These are phyloP conservation scores for Meriones unguiculatus DNA, from an alignment of 2,113 vertebrate genomes.

Conservation along the genomic window DNA sequence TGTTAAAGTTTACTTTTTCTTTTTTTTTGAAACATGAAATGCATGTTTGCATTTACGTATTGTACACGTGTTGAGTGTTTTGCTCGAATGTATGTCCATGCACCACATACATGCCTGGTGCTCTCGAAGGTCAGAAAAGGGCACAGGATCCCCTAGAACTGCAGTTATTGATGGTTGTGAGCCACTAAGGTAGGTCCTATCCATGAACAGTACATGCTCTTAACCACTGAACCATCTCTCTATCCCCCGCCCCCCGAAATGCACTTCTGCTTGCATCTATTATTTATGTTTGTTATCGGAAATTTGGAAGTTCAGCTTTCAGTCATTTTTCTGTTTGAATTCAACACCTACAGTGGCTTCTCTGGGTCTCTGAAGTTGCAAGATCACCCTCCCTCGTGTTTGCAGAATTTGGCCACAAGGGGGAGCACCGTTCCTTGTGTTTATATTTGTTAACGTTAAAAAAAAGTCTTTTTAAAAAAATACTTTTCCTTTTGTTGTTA, in stretches of 20 bases:
- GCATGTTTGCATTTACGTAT: not conserved
- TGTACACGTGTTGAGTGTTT: not conserved
- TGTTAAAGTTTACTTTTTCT: not conserved
- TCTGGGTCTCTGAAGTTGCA: not conserved
- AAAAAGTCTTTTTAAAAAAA: not conserved
- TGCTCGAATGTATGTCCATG: not conserved
- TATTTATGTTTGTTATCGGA: not conserved
- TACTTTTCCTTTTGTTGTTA: not conserved
- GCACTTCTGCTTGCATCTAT: not conserved
- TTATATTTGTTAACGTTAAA: not conserved
- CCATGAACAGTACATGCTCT: not conserved
- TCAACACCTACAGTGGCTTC: not conserved
- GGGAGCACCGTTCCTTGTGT: constrained; percentile 57
- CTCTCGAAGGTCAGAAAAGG: not conserved
- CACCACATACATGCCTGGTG: not conserved
- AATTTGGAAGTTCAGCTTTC: not conserved
- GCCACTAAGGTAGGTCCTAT: too few species aligned
- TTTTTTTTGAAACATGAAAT: not conserved
- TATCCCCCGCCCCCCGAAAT: not conserved
- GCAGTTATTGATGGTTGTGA: not conserved
- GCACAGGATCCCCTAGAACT: not conserved
- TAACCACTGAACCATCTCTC: not conserved
- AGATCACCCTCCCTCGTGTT: not conserved
- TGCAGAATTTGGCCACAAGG: constrained; percentile 57
- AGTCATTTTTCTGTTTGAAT: not conserved